Base-by-base conservation (phyloP, 2,797 vertebrate genomes). In the Danio kyathit region DNA sequence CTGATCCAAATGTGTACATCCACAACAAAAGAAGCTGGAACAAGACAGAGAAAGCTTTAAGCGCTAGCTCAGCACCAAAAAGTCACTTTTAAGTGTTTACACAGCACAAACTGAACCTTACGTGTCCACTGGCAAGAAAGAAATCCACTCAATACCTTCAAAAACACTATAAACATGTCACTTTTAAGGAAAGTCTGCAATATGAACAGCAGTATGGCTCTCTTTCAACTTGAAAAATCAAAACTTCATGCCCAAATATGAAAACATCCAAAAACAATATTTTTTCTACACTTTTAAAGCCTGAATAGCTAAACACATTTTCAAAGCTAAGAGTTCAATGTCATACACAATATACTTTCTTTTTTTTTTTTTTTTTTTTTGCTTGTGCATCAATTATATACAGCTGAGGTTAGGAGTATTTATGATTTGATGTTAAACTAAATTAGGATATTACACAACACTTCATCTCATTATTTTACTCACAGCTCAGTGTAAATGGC, bases 21-120 rank as follows among this genome's bases (percentile, higher is more conserved):
- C 87, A 89, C 86, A 87, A 87, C 52, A 83, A 88, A 90, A 86
- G 74, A 82, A 67, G 86, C 83, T 83, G 88, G 46, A n/a, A 13
- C 41, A 13, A 64, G 11, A 64, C 38, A 63, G 48, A 51, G 21
- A 63, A 7, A 19, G 76, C 81, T 59, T 67, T 85, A 82, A 88
- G 87, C 40, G 78, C 83, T 87, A 90, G 17, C 43, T 48, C 16
- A 61, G 86, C 86, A 64, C 48, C 41, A 76, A 64, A 10, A 43
- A 76, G 12, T n/a, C 29, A 60, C 12, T 14, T 21, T 29, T 38
- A 61, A 49, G 19, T 29, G 41, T 73, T 52, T 52, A n/a, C 14
- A 70, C 12, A 48, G 14, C 66, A 70, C 48, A 70, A 70, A 29
- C 14, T 9, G 14, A 51, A 38, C 21, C 44, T 46, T 9, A 51